Evolutionary conservation across 2,797 vertebrate genomes (phyloP), one percentile per base, ranked within the genome.

Genomic region (Podarcis siculus): DNA sequence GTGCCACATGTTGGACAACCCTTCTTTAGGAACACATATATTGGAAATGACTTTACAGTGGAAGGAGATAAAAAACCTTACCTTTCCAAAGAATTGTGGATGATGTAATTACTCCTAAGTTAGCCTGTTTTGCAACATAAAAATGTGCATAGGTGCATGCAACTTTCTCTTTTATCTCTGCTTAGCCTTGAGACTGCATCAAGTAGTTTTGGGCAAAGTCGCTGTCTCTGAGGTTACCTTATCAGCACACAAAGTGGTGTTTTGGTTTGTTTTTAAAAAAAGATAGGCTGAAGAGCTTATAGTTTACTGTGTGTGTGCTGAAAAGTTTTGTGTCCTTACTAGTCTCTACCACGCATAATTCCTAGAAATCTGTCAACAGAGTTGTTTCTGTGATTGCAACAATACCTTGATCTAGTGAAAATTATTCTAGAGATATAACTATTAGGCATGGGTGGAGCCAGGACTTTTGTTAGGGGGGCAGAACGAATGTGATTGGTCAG

Each of bases 61-160:
- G 15, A 32, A 35, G 6, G 23, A 83, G 69, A 49, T 5, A 55
- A 86, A 64, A 86, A 91, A 79, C 66, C 66, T 83, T 37, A 21
- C 58, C 21, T 61, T 61, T 19, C 85, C 55, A 91, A 82, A 88
- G 58, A 84, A 85, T 27, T 37, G 1, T 35, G 3, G 12, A 73
- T 30, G 30, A 5, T 86, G 27, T 75, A 85, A 89, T 90, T 90
- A 66, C 1, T 89, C 32, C 61, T 42, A 78, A 91, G 21, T 92
- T 71, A 10, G 58, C 84, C 8, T 91, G 90, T 93, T 89, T 93
- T 85, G 81, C 67, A 39, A 87, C 82, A 27, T 90, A 86, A 91
- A 71, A 17, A 21, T 86, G 23, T 35, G 37, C 82, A 89, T 82
- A n/a, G n/a, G 73, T 90, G 77, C 75, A 67, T 1, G 10, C 10